Conservation (phyloP, 1,140 invertebrate species). For the Brachionus koreanus region DNA sequence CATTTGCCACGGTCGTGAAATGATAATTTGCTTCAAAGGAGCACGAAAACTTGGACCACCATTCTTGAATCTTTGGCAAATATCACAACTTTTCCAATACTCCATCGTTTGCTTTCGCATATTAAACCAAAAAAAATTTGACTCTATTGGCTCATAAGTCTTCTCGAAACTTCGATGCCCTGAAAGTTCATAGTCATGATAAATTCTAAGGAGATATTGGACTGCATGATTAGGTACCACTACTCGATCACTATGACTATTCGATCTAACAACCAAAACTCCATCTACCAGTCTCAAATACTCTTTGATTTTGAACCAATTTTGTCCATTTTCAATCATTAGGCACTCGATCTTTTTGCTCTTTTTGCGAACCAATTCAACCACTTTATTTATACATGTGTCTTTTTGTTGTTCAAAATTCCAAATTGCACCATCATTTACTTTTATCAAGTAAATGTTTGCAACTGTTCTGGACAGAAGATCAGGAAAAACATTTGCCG, state of each 20-base stretch:
- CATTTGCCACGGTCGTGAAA: neutral
- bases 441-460: conserved; percentile 5
- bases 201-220: neutral
- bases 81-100: neutral
- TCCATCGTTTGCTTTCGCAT: neutral
- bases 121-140: neutral
- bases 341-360: neutral
- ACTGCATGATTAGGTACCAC: neutral
- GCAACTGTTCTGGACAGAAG: neutral
- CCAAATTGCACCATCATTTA: neutral
- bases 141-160: neutral
- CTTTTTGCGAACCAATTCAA: neutral
- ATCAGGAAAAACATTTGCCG: neutral
- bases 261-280: neutral
- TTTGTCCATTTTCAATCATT: neutral
- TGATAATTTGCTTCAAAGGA: neutral
- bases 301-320: neutral
- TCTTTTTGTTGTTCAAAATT: neutral
- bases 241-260: neutral
- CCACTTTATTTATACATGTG: neutral
- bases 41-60: neutral
- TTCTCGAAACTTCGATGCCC: neutral
- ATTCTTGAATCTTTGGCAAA: neutral
- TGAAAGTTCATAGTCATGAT: neutral
- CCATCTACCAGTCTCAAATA: neutral